Conservation (phyloP, 2,113 vertebrate genomes). For the Dendropsophus ebraccatus region DNA sequence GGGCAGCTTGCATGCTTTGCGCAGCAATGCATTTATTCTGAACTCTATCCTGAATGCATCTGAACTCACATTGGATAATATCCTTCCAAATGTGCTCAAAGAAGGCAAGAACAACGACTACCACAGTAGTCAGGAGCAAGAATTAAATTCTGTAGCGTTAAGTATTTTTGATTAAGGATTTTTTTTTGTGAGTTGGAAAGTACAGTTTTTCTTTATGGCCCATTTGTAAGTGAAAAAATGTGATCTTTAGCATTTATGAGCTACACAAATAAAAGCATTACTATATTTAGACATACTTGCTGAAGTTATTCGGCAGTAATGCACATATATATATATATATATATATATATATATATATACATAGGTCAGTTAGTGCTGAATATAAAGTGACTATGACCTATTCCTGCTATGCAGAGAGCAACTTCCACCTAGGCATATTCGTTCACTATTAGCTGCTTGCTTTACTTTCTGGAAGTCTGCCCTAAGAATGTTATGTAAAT, state of each 20-base stretch:
- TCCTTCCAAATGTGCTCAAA: not conserved
- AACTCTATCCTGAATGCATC: too few species aligned
- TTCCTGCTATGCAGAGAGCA: not conserved
- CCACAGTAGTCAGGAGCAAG: not conserved
- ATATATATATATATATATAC: not conserved
- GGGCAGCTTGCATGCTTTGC: not conserved
- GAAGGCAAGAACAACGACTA: not conserved
- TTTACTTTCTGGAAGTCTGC: constrained; percentile 30
- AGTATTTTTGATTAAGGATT: too few species aligned
- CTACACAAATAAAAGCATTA: not conserved
- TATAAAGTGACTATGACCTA: not conserved
- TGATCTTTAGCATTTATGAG: not conserved
- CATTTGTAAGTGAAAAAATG: too few species aligned
- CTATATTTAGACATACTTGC: not conserved
- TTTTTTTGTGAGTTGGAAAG: too few species aligned
- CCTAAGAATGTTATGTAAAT: constrained; percentile 28
- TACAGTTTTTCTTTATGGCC: too few species aligned
- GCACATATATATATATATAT: not conserved
- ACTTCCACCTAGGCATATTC: constrained; percentile 1
- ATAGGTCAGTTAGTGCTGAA: not conserved
- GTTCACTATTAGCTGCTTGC: constrained; percentile 22
- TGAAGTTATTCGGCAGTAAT: not conserved
- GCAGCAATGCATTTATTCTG: not conserved
- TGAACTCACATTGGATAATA: not conserved
- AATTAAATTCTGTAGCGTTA: not conserved